phyloP scores from a whole-genome alignment of 2,113 vertebrate genomes.

The Melierax canorus region DNA sequence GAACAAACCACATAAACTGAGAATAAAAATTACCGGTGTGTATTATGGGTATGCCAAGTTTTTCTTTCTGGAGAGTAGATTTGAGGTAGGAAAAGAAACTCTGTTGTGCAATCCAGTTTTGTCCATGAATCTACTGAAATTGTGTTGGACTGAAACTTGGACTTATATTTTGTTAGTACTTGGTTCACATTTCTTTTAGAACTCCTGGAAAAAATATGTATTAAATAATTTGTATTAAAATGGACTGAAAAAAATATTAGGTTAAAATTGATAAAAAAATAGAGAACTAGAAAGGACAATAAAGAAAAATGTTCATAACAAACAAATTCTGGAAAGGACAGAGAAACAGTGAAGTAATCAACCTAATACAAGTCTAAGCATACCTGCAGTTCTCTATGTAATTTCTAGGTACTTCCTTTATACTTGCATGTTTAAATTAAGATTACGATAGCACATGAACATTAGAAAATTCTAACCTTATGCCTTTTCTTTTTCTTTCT shows the following conservation, averaged over 20 bases:
- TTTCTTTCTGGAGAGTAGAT: not conserved
- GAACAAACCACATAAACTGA: not conserved
- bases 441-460: not conserved
- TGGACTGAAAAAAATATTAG: not conserved
- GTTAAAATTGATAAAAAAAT: not conserved
- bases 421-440: not conserved
- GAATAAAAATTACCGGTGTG: not conserved
- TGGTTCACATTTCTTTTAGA: not conserved
- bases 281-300: not conserved
- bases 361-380: not conserved
- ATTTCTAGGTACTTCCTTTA: not conserved
- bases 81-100: not conserved
- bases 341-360: not conserved
- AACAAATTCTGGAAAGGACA: not conserved
- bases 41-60: not conserved
- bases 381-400: not conserved
- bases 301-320: not conserved
- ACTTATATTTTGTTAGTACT: not conserved
- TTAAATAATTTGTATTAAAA: not conserved
- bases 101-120: not conserved
- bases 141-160: not conserved
- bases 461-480: not conserved
- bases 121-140: not conserved
- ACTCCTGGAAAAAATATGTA: not conserved
- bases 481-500: fast-evolving